Base-by-base conservation (phyloP, 2,113 vertebrate genomes). In the Aix galericulata region DNA sequence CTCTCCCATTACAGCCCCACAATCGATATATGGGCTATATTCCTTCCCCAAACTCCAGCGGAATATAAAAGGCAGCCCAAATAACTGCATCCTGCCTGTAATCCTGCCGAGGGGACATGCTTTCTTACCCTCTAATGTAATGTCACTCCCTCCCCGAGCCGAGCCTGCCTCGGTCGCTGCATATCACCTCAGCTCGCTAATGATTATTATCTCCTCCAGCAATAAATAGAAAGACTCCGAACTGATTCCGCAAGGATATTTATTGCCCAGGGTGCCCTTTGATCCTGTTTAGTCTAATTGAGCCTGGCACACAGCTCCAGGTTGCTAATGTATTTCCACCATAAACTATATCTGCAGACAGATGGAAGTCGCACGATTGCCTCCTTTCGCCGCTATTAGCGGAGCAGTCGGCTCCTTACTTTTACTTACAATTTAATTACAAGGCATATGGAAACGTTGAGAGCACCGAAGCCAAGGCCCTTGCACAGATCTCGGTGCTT, bases 211-310 rank as follows among this genome's bases (percentile, higher is more conserved):
- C 91, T 93, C 86, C 82, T 22, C 67, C 5, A 80, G 88, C 81
- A 94, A 80, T 2, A 82, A 89, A 75, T 46, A 68, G 89, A 75
- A 89, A 89, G 63, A 8, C 32, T 81, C 71, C 13, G 2, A 58
- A 69, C 62, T 42, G 40, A 44, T 42, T 84, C 89, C 29, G 23
- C 80, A 48, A 73, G 66, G 95, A 80, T 95, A 90, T 97, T 96
- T 96, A 87, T 97, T 91, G 79, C 86, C 80, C 84, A 25, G 29
- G 52, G 79, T 96, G 76, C 87, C 96, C 97, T 97, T 91, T 97
- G 94, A 94, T 97, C 95, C 96, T 91, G 86, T 86, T 94, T 87
- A 38, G 76, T 91, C 95, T 97, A 96, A 97, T 89, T 95, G 96
- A 91, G 95, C 60, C 96, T 97, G 93, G 97, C 94, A 78, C 74